Evolutionary conservation across 1,140 invertebrate species (phyloP).

Genomic region (Heliconius hermathena): DNA sequence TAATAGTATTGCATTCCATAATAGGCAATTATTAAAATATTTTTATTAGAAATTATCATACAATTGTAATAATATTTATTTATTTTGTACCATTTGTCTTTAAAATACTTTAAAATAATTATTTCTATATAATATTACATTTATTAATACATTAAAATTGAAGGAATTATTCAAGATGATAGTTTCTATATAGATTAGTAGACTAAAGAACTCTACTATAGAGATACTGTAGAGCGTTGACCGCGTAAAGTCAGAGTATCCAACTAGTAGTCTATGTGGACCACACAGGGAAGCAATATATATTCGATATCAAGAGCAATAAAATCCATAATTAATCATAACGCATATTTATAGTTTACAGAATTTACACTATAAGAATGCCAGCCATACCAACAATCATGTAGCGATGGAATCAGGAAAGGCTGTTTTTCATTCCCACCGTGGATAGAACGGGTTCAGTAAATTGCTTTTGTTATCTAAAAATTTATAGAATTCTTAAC

Average conservation of each 20-base stretch:
- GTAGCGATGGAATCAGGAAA: constrained; percentile 40
- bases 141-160: background rate
- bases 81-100: background rate
- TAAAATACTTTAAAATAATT: background rate
- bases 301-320: constrained; percentile 27
- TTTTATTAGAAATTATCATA: background rate
- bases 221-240: background rate
- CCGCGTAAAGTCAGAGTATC: background rate
- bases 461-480: constrained; percentile 32
- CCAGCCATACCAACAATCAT: constrained; percentile 30
- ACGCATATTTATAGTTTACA: constrained; percentile 28
- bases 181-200: background rate
- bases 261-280: background rate
- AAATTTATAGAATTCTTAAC: constrained; percentile 19
- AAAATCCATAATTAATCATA: constrained; percentile 35
- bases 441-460: constrained; percentile 17
- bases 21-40: background rate
- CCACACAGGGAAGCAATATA: constrained; percentile 25
- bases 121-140: background rate
- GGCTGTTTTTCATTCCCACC: constrained; percentile 24
- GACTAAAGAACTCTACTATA: background rate
- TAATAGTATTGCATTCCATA: background rate
- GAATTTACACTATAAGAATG: constrained; percentile 29
- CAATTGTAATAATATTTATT: background rate
- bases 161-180: background rate